A percentile compares a stretch with the other conserved stretches of the same genome.
phyloP scores from a whole-genome alignment of 2,888 invertebrate genomes.

The Cataglyphis albicans region DNA sequence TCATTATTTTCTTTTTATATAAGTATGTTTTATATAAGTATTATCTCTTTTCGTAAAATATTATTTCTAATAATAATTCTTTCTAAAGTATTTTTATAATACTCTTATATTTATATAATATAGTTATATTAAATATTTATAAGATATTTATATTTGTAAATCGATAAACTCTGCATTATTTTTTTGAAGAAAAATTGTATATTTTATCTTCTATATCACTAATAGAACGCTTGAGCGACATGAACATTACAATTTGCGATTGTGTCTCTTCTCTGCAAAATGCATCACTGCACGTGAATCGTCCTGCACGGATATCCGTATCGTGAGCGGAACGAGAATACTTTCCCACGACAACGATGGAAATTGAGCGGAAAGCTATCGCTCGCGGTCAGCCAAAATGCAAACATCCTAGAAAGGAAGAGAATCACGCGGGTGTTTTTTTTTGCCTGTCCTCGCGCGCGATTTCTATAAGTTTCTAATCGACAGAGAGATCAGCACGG shows the following conservation, averaged over 20 bases:
- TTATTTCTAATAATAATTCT: background rate
- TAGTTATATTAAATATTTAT: background rate
- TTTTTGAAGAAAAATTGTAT: background rate
- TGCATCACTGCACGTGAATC: slow-evolving; percentile 20
- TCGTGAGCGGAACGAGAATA: background rate
- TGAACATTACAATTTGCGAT: slow-evolving; percentile 3
- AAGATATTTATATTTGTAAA: background rate
- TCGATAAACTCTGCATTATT: background rate
- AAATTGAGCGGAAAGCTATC: slow-evolving; percentile 58
- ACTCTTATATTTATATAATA: background rate
- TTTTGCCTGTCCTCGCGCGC: background rate
- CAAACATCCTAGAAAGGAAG: slow-evolving; percentile 36
- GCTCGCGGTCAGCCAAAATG: slow-evolving; percentile 9
- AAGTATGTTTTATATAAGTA: background rate
- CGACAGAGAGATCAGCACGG: slow-evolving; percentile 17
- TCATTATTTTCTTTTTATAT: background rate
- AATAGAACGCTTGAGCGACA: background rate
- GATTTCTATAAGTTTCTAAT: slow-evolving; percentile 47
- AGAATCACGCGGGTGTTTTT: slow-evolving; percentile 19
- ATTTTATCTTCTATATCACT: background rate
- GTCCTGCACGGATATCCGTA: slow-evolving; percentile 15
- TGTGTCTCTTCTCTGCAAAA: background rate
- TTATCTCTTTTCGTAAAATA: background rate
- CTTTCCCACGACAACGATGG: slow-evolving; percentile 48
- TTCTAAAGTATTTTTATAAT: background rate